These are phyloP conservation scores for Amblyjoppa fuscipennis DNA, from an alignment of 2,888 invertebrate species.

Conservation along the genomic window DNA sequence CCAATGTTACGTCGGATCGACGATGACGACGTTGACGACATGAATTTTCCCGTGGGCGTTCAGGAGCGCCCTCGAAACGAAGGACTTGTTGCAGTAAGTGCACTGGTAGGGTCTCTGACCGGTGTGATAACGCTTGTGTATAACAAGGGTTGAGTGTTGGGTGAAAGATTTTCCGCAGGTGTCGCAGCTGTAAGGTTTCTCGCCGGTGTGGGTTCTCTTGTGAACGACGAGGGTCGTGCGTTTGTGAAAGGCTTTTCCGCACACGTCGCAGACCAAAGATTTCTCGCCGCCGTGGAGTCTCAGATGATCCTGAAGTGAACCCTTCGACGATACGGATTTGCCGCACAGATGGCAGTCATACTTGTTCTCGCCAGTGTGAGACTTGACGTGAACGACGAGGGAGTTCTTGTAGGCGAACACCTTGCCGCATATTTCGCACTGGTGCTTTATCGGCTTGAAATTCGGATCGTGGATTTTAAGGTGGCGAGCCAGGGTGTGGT, in stretches of 20 bases:
- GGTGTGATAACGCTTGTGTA: constrained; percentile 85
- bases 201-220: constrained; percentile 84
- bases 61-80: constrained; percentile 83
- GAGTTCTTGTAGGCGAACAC: constrained; percentile 83
- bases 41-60: constrained; percentile 82
- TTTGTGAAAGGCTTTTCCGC: constrained; percentile 85
- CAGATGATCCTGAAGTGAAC: constrained; percentile 84
- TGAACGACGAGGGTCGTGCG: constrained; percentile 84
- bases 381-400: constrained; percentile 81
- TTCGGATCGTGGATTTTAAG: constrained; percentile 79
- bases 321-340: constrained; percentile 83
- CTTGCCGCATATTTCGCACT: constrained; percentile 83
- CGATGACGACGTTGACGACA: constrained; percentile 50
- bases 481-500: constrained; percentile 78
- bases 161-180: constrained; percentile 84
- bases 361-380: constrained; percentile 82
- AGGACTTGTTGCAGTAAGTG: constrained; percentile 81
- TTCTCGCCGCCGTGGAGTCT: constrained; percentile 84
- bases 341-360: constrained; percentile 84
- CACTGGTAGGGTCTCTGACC: constrained; percentile 85
- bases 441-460: constrained; percentile 80
- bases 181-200: constrained; percentile 85
- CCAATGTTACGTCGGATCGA: constrained; percentile 62
- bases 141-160: constrained; percentile 84
- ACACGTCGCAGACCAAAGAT: constrained; percentile 82